Conservation (phyloP, 2,888 invertebrate species). For the Drosophila paramelanica region DNA sequence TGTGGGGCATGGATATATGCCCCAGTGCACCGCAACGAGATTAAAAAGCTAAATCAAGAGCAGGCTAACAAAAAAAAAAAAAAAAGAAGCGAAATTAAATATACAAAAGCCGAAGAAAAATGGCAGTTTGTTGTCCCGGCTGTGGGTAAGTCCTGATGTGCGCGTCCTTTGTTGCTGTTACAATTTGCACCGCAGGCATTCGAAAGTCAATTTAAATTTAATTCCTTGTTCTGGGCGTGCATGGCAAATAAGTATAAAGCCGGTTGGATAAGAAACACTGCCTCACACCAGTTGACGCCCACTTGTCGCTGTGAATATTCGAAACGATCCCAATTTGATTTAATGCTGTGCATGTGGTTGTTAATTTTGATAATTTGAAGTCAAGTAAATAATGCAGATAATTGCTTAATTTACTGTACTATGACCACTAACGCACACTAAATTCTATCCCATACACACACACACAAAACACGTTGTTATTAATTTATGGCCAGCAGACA, state of each 20-base stretch:
- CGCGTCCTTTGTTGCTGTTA: slow-evolving; percentile 39
- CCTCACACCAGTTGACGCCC: slow-evolving; percentile 9
- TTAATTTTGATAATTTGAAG: slow-evolving; percentile 33
- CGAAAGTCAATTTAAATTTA: slow-evolving; percentile 65
- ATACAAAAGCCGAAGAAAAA: slow-evolving; percentile 25
- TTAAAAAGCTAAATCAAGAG: slow-evolving; percentile 58
- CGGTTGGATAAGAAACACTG: slow-evolving; percentile 28
- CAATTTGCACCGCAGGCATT: slow-evolving; percentile 55
- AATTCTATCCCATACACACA: slow-evolving; percentile 2
- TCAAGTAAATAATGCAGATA: too few species aligned
- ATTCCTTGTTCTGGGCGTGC: slow-evolving; percentile 54
- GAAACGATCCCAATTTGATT: slow-evolving; percentile 27
- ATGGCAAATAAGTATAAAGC: slow-evolving; percentile 54
- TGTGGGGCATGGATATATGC: slow-evolving; percentile 12
- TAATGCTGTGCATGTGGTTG: background rate
- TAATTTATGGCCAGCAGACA: slow-evolving; percentile 71
- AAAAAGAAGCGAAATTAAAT: slow-evolving; percentile 34
- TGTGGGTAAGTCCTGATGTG: background rate
- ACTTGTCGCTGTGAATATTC: slow-evolving; percentile 34
- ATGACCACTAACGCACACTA: slow-evolving; percentile 42
- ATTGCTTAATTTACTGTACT: slow-evolving; percentile 57
- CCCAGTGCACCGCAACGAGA: slow-evolving; percentile 40
- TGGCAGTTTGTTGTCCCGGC: slow-evolving; percentile 9
- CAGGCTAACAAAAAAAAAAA: too few species aligned
- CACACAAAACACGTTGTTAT: slow-evolving; percentile 22